Evolutionary conservation across 2,113 vertebrate genomes (phyloP).

Genomic region (Hemicordylus capensis): DNA sequence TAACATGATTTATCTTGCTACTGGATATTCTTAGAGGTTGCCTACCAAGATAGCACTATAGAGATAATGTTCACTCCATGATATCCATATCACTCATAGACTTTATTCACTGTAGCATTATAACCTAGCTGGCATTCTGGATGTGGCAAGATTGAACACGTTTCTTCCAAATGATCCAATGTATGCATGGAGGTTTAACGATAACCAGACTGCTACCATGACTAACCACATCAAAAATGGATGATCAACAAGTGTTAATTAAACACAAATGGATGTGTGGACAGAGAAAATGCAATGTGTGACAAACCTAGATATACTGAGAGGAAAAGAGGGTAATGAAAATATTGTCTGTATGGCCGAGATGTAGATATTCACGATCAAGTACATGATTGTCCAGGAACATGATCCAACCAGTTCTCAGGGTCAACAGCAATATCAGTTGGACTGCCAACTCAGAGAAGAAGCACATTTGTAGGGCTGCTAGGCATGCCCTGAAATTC

Average conservation of each 20-base stretch:
- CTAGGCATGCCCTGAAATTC: too few relatives aligned
- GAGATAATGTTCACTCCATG: background rate
- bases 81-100: background rate
- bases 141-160: background rate
- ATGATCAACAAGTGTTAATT: too few relatives aligned
- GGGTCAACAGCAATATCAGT: background rate
- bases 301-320: background rate
- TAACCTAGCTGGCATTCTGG: background rate
- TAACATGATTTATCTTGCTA: background rate
- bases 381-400: fast-evolving
- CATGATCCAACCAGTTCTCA: fast-evolving
- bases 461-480: fast-evolving
- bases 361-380: fast-evolving
- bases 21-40: background rate
- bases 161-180: background rate
- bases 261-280: background rate
- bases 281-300: background rate
- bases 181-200: background rate
- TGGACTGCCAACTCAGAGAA: slow-evolving; percentile 9
- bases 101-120: background rate
- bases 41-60: background rate
- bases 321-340: background rate
- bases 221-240: background rate
- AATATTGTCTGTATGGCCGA: background rate
- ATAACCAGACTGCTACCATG: background rate